Evolutionary conservation across 2,888 invertebrate species (phyloP), one percentile per base, ranked within the genome.

Genomic region (Physocephala rufipes): DNA sequence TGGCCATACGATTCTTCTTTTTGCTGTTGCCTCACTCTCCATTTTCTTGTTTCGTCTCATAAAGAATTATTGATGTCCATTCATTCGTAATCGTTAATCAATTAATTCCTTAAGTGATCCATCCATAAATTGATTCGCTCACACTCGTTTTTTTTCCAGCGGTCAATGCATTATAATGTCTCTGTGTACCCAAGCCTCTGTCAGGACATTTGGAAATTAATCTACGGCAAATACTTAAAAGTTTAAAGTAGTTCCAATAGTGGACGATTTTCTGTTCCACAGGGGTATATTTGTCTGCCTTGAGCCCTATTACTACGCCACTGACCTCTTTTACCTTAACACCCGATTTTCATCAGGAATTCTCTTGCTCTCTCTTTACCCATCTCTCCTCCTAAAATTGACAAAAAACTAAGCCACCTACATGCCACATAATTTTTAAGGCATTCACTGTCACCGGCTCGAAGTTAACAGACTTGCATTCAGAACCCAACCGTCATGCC

Each of bases 81-180:
- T 26, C 28, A 55, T 55, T 55, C 24, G 53, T 55, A 26, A 7
- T 36, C 36, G 36, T 36, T 9, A 4, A 36, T 36, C 36, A 4
- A 9, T 36, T 7, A 4, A 36, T 36, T 36, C 74, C n/a, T n/a
- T n/a, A n/a, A n/a, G n/a, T n/a, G n/a, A 79, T 79, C 77, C 77
- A 15, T 77, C 75, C 78, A 77, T 79, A 76, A 76, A 75, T 36
- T 36, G 4, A 36, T 36, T 36, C 36, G 4, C 9, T 36, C 36
- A 9, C 9, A 4, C 9, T 36, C n/a, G n/a, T 36, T 36, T 9
- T 4, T 36, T 9, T 36, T 4, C 5, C 36, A 36, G 36, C 9
- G 9, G 36, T 36, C 36, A 36, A 36, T 36, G 9, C 9, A 7
- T 36, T 36, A 36, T 36, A 9, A 7, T 4, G 4, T 36, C 36